Evolutionary conservation across 2,113 vertebrate species (phyloP).

Genomic region (Halichoerus grypus): DNA sequence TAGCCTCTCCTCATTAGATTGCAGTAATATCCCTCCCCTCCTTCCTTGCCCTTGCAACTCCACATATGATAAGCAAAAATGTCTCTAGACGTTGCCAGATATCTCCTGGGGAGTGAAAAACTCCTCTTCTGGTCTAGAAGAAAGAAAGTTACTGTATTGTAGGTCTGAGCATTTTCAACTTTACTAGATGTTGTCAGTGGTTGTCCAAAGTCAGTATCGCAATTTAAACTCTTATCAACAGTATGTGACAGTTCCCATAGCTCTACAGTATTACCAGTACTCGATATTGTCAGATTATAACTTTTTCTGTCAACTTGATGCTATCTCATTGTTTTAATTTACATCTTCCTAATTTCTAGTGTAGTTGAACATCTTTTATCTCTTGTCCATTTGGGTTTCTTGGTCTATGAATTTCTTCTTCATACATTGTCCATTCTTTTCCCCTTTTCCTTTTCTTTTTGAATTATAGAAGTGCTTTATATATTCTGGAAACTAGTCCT

Average conservation of each 20-base stretch:
- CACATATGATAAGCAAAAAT: not conserved
- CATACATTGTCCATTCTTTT: not conserved
- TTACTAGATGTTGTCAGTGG: not conserved
- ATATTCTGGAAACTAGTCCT: not conserved
- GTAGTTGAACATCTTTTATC: not conserved
- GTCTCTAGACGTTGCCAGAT: not conserved
- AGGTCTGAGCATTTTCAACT: not conserved
- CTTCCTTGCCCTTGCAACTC: not conserved
- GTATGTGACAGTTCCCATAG: not conserved
- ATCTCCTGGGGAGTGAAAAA: not conserved
- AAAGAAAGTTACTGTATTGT: not conserved
- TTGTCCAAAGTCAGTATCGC: not conserved
- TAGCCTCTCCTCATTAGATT: not conserved
- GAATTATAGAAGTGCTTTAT: not conserved
- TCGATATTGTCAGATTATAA: not conserved
- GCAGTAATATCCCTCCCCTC: too few species aligned
- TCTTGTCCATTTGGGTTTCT: not conserved
- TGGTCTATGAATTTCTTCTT: conserved; percentile 24
- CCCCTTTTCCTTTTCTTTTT: not conserved
- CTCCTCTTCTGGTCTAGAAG: not conserved
- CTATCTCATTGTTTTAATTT: not conserved
- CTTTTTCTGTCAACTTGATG: not conserved
- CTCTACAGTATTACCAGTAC: not conserved
- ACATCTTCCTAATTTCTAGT: not conserved
- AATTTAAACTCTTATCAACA: not conserved